Conservation (phyloP, 2,113 vertebrate genomes). For the Rhea americana region DNA sequence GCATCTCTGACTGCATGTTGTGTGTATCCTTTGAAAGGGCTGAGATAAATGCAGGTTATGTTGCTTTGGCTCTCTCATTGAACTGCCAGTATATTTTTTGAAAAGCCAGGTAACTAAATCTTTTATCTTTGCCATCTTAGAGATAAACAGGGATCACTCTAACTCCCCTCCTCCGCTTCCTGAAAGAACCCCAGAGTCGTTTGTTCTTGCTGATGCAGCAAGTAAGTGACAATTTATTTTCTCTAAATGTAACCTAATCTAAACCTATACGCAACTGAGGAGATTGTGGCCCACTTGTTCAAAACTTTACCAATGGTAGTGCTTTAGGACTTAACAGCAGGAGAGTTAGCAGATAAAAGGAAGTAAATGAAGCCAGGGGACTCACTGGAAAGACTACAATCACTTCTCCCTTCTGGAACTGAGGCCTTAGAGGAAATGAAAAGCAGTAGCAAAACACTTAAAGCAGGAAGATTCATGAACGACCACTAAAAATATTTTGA, state of each 20-base stretch:
- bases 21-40: background rate
- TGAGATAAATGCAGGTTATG: background rate
- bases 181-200: slow-evolving; percentile 84
- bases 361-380: background rate
- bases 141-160: slow-evolving; percentile 41
- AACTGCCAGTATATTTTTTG: background rate
- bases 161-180: slow-evolving; percentile 75
- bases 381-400: background rate
- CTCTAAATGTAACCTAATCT: background rate
- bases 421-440: background rate
- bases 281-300: background rate
- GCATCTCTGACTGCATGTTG: background rate
- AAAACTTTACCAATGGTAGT: background rate
- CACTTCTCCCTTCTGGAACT: background rate
- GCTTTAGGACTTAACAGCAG: background rate
- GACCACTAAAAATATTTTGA: background rate
- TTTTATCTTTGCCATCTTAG: slow-evolving; percentile 10
- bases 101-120: background rate
- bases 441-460: background rate
- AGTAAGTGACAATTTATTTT: slow-evolving; percentile 71
- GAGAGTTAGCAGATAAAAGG: background rate
- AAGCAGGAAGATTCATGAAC: background rate
- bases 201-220: slow-evolving; percentile 74
- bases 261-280: background rate
- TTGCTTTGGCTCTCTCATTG: background rate